These are phyloP conservation scores for Hephaestus fuliginosus DNA, from an alignment of 2,797 vertebrate genomes.

Conservation along the genomic window DNA sequence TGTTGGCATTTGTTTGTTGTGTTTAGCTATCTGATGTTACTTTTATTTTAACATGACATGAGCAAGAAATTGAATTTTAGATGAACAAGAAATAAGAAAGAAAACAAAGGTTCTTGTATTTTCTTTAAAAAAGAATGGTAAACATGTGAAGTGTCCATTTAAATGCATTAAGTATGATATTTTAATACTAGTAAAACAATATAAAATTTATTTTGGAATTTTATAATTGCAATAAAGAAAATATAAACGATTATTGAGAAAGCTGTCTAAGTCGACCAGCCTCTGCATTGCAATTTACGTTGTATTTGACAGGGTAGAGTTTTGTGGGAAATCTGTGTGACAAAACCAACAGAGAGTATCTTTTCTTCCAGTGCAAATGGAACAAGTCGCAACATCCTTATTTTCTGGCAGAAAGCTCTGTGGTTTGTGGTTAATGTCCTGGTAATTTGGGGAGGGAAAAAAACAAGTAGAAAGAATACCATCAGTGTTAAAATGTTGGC, in stretches of 20 bases:
- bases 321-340: conserved; percentile 20
- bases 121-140: neutral
- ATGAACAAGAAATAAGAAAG: neutral
- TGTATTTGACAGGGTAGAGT: neutral
- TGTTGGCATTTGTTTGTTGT: neutral
- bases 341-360: conserved; percentile 12
- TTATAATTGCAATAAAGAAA: neutral
- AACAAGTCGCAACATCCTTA: conserved; percentile 34
- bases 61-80: neutral
- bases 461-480: conserved; percentile 31
- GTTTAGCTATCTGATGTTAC: neutral
- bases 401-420: conserved; percentile 44
- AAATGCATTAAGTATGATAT: neutral
- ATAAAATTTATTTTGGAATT: neutral
- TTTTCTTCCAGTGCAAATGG: conserved; percentile 48
- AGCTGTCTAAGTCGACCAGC: neutral
- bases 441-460: conserved; percentile 20
- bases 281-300: conserved; percentile 15
- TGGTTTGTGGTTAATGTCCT: conserved; percentile 52
- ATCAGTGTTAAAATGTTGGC: conserved; percentile 40
- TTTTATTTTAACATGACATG: neutral
- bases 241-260: neutral
- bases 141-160: neutral
- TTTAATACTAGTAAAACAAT: neutral
- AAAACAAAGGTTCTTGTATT: neutral